Evolutionary conservation across 2,888 invertebrate species (phyloP), one percentile per base, ranked within the genome.

Genomic region (Euplexia lucipara): DNA sequence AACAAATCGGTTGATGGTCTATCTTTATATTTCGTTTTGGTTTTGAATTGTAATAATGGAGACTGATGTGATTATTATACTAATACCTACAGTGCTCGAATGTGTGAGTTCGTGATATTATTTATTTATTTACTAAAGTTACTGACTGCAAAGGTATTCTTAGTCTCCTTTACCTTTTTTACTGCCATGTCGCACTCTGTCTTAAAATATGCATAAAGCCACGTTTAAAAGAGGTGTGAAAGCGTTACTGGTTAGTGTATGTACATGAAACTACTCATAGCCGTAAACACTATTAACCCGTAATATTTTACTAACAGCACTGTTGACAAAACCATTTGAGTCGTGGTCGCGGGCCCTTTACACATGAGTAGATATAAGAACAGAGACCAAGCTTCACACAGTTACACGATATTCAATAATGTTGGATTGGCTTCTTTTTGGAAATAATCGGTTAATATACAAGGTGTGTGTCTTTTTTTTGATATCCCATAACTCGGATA

Each of bases 221-320:
- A 22, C 20, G 14, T 48, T 48, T 10, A 22, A 3, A 4, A n/a
- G 26, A 63, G 8, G 35, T 44, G 63, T 44, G 62, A 63, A 35
- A 42, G 18, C 16, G n/a, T 52, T n/a, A 42, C 32, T n/a, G 32
- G 12, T 42, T 1, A 34, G 18, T 5, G n/a, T 52, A 52, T 63
- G 62, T 26, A 14, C 65, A n/a, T n/a, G 22, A 10, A 37, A 22
- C 45, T 30, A n/a, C 14, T 37, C 14, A 18, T 30, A 14, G 20
- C 26, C 26, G 9, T 49, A 49, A 49, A 37, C 30, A 44, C 37
- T 44, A 35, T 51, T 51, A 59, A 39, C 32, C 16, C 39, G 14
- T 51, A 49, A 59, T 45, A 59, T 22, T 26, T 26, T 49, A 66
- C 49, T 51, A 67, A 45, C 32, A 22, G 16, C 16, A 16, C 4